phyloP scores from a whole-genome alignment of 2,888 invertebrate species.

The Phragmatobia fuliginosa region DNA sequence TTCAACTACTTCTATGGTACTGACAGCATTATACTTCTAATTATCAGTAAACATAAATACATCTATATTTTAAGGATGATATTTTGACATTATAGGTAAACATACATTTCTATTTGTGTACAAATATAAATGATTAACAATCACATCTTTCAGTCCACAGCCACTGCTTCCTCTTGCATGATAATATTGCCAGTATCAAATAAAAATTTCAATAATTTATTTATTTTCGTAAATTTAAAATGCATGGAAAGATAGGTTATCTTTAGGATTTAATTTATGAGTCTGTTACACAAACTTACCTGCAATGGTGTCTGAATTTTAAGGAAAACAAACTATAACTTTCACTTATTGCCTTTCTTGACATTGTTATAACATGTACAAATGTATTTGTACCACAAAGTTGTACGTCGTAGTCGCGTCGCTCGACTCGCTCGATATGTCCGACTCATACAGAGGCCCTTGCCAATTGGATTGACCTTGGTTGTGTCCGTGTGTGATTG shows the following conservation, averaged over 20 bases:
- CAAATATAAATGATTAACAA: too few species aligned
- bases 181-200: too few species aligned
- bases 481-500: background rate
- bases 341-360: slow-evolving; percentile 28
- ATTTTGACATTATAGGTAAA: too few species aligned
- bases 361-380: slow-evolving; percentile 24
- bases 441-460: background rate
- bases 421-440: background rate
- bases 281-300: slow-evolving; percentile 30
- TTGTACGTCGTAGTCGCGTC: background rate
- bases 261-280: background rate
- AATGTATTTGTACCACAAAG: background rate
- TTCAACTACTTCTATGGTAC: too few species aligned
- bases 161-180: too few species aligned
- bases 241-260: background rate
- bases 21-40: too few species aligned
- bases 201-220: too few species aligned
- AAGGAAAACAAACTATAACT: slow-evolving; percentile 18
- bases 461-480: background rate
- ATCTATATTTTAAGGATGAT: too few species aligned
- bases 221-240: background rate
- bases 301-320: slow-evolving; percentile 15
- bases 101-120: too few species aligned
- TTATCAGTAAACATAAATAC: too few species aligned
- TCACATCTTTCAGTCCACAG: too few species aligned